These are phyloP conservation scores for Gnathonemus longibarbis DNA, from an alignment of 2,113 vertebrate genomes.

Conservation along the genomic window DNA sequence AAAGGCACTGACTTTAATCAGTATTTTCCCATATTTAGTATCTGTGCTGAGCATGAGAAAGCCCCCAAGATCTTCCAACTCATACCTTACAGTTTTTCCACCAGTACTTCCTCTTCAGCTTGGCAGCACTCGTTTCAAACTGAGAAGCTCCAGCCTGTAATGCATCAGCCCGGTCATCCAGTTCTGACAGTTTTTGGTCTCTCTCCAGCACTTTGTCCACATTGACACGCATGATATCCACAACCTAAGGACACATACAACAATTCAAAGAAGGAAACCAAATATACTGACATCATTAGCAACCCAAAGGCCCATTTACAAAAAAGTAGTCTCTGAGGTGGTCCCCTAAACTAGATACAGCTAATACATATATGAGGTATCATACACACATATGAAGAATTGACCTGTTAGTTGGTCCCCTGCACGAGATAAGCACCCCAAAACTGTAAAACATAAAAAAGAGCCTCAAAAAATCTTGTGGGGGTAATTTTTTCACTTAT, in stretches of 20 bases:
- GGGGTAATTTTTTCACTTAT: too few relatives aligned
- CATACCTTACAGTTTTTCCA: conserved; percentile 86
- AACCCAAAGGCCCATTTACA: neutral
- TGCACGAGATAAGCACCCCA: too few relatives aligned
- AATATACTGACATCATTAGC: neutral
- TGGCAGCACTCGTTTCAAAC: conserved; percentile 85
- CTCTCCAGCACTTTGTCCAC: neutral
- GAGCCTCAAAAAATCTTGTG: too few relatives aligned
- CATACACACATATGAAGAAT: too few relatives aligned
- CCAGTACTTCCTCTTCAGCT: conserved; percentile 84
- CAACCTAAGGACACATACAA: conserved; percentile 17
- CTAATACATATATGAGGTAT: neutral
- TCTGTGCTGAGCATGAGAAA: neutral
- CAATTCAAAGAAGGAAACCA: neutral
- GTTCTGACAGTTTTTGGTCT: conserved; percentile 12
- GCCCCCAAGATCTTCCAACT: neutral
- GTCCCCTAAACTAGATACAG: neutral
- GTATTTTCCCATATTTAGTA: neutral
- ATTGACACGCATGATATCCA: conserved; percentile 32
- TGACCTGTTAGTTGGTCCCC: too few relatives aligned
- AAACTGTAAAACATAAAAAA: too few relatives aligned
- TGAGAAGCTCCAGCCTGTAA: conserved; percentile 56
- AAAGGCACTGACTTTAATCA: neutral
- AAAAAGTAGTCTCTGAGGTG: neutral
- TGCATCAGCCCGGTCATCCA: conserved; percentile 66